A percentile compares a stretch with the other conserved stretches of the same genome.
These are phyloP conservation scores for Patella depressa DNA, from an alignment of 2,888 invertebrate genomes.

Conservation along the genomic window DNA sequence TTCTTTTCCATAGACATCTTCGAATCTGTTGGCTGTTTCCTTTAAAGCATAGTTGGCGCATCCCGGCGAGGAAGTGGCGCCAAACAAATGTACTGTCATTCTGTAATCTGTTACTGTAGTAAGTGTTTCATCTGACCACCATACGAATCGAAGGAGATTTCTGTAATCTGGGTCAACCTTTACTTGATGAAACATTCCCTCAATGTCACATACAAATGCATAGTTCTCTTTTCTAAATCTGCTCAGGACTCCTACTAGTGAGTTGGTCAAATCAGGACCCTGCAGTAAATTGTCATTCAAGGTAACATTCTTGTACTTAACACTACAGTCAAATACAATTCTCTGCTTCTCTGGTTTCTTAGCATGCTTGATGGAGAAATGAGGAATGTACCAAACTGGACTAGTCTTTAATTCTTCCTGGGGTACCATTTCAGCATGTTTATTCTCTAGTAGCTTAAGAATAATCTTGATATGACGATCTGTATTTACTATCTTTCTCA, in stretches of 20 bases:
- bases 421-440: conserved; percentile 7
- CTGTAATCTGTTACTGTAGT: conserved; percentile 15
- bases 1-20: not conserved
- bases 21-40: not conserved
- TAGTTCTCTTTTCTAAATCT: conserved; percentile 20
- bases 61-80: conserved; percentile 25
- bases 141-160: conserved; percentile 16
- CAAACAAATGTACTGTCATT: conserved; percentile 33
- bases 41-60: conserved; percentile 16
- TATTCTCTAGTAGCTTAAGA: conserved; percentile 3
- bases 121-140: conserved; percentile 15
- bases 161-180: conserved; percentile 22
- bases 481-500: conserved; percentile 10
- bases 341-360: conserved; percentile 26
- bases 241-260: conserved; percentile 20
- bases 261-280: conserved; percentile 28
- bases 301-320: conserved; percentile 12
- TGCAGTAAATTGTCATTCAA: conserved; percentile 23
- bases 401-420: not conserved
- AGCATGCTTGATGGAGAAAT: conserved; percentile 25
- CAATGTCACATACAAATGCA: conserved; percentile 28
- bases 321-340: conserved; percentile 22
- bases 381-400: conserved; percentile 25
- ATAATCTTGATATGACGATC: conserved; percentile 20
- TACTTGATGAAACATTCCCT: conserved; percentile 26